phyloP scores from a whole-genome alignment of 2,888 invertebrate genomes.

The Synergus japonicus region DNA sequence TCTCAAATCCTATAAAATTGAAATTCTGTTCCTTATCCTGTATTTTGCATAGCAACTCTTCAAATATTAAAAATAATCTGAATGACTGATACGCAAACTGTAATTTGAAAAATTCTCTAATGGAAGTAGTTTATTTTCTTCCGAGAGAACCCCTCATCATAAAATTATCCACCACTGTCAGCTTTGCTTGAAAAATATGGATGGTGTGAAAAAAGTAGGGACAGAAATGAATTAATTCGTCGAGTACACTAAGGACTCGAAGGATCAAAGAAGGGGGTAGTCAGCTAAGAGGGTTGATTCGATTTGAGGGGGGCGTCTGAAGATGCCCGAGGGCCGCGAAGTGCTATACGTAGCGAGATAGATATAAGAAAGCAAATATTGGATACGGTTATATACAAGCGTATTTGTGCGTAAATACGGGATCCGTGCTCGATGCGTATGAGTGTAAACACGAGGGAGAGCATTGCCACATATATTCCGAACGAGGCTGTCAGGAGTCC shows the following conservation, averaged over 20 bases:
- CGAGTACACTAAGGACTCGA: constrained; percentile 3
- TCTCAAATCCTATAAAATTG: too few relatives aligned
- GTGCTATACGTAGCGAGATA: constrained; percentile 59
- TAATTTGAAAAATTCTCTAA: background rate
- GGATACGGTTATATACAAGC: constrained; percentile 63
- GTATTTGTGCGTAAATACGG: constrained; percentile 74
- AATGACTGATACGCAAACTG: background rate
- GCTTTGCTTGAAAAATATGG: constrained; percentile 7
- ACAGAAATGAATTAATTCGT: constrained; percentile 41
- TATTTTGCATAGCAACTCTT: too few relatives aligned
- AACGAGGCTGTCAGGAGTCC: constrained; percentile 65
- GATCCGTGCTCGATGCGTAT: constrained; percentile 65
- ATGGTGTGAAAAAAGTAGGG: constrained; percentile 15
- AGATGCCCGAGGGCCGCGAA: constrained; percentile 55
- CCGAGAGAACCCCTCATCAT: background rate
- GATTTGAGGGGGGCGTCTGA: constrained; percentile 47
- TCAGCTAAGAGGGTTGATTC: constrained; percentile 35
- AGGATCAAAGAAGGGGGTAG: constrained; percentile 28
- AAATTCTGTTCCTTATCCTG: too few relatives aligned
- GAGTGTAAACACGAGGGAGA: constrained; percentile 66
- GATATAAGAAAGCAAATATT: constrained; percentile 74
- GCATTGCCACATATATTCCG: constrained; percentile 63
- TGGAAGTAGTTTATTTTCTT: background rate
- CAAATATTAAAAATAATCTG: too few relatives aligned
- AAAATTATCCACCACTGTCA: constrained; percentile 2